Evolutionary conservation across 1,140 invertebrate genomes (phyloP).

Genomic region (Panulirus ornatus): DNA sequence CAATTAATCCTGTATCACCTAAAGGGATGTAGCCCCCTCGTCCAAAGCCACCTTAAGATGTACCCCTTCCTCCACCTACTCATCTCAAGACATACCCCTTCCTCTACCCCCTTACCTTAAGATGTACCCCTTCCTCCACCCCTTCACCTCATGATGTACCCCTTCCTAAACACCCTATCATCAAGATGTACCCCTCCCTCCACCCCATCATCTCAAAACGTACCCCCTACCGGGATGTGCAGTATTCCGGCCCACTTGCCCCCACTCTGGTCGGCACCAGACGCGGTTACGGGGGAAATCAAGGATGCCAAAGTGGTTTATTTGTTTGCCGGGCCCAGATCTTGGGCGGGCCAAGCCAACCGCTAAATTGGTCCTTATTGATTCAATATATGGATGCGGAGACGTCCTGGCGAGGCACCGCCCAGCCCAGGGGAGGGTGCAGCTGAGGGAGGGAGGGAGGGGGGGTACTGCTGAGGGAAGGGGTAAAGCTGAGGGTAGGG

Average conservation of each 20-base stretch:
- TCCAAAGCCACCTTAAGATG: no score
- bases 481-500: no score
- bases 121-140: background rate
- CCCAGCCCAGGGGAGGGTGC: no score
- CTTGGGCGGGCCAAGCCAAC: conserved; percentile 30
- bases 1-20: no score
- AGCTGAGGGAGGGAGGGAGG: no score
- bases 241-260: background rate
- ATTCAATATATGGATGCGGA: conserved; percentile 53
- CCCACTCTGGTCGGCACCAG: background rate
- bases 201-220: background rate
- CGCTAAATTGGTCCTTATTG: conserved; percentile 50
- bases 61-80: background rate
- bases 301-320: conserved; percentile 56
- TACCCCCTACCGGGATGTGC: background rate
- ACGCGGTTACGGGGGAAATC: conserved; percentile 42
- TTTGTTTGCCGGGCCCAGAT: conserved; percentile 43
- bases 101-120: background rate
- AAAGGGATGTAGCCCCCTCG: no score
- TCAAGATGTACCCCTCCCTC: background rate
- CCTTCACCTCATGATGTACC: no score
- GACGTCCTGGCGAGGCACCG: no score
- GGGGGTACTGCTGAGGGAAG: no score
- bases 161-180: background rate
- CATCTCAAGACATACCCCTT: no score